phyloP scores from a whole-genome alignment of 2,113 vertebrate species.

The Helogale parvula region DNA sequence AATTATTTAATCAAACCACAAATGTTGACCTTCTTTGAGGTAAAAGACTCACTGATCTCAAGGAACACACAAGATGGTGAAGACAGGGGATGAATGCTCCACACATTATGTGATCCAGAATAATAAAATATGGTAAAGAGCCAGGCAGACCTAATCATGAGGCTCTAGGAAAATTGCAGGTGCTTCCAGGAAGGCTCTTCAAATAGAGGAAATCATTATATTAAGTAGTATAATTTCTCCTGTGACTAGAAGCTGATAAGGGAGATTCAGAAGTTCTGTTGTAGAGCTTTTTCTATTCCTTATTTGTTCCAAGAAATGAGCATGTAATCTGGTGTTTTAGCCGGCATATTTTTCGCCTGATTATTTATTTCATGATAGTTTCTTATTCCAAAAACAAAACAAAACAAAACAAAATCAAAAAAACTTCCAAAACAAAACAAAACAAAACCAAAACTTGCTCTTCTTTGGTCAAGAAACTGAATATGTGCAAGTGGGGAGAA shows the following conservation, averaged over 20 bases:
- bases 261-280: neutral
- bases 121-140: neutral
- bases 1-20: neutral
- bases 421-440: neutral
- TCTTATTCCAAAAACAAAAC: neutral
- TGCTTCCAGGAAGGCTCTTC: neutral
- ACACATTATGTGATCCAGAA: accelerated
- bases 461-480: neutral
- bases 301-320: neutral
- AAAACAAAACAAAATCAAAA: neutral
- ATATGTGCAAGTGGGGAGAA: neutral
- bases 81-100: neutral
- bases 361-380: neutral
- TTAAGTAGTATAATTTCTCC: neutral
- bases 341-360: neutral
- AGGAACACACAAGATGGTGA: neutral
- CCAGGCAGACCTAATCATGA: accelerated
- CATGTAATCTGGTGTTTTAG: neutral
- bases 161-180: neutral
- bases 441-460: neutral
- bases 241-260: neutral
- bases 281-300: neutral
- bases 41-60: neutral
- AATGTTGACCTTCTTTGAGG: neutral
- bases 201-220: neutral